phyloP scores from a whole-genome alignment of 2,113 vertebrate genomes.

The Pseudolaguvia tuberculata region DNA sequence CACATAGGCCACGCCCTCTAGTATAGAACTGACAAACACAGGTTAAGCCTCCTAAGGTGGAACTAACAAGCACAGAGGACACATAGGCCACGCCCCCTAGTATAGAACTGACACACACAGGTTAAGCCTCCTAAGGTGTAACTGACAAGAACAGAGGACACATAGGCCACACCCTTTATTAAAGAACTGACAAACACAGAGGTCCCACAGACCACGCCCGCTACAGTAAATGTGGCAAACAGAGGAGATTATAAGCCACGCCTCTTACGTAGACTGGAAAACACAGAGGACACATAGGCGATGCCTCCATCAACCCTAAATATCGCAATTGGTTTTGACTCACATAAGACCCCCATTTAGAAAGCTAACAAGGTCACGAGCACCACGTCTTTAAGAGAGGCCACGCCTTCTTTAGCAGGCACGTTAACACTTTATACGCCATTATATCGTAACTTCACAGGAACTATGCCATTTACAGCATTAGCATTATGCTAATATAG shows the following conservation, averaged over 20 bases:
- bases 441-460: neutral
- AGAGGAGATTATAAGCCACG: neutral
- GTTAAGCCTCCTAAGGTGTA: neutral
- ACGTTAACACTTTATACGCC: neutral
- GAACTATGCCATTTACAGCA: neutral
- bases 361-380: neutral
- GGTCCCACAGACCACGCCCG: neutral
- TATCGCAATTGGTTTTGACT: neutral
- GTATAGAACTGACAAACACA: neutral
- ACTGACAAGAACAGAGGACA: neutral
- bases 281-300: neutral
- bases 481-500: constrained; percentile 38
- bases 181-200: neutral
- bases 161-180: neutral
- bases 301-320: neutral
- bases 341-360: neutral
- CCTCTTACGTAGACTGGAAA: neutral
- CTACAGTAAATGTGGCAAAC: neutral
- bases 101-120: neutral
- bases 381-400: no score
- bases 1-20: no score
- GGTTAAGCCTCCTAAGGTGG: neutral
- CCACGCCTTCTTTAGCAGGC: neutral
- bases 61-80: neutral
- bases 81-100: neutral